Evolutionary conservation across 2,113 vertebrate species (phyloP), one percentile per base, ranked within the genome.

Genomic region (Zosterops japonicus): DNA sequence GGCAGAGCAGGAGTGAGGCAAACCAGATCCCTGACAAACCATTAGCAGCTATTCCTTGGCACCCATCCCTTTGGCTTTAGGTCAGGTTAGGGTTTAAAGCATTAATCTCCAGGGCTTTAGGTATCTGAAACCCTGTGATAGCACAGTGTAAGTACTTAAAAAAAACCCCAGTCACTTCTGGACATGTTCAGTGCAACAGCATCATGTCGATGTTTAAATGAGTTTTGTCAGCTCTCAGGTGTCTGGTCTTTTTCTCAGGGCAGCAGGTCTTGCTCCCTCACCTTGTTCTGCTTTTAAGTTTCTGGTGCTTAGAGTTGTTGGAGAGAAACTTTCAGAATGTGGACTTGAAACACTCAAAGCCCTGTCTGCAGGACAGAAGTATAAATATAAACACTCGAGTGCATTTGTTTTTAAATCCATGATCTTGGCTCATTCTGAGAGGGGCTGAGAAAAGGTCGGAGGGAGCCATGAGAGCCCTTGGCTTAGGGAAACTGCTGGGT

Each of bases 221-320:
- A 75, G 52, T 77, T 91, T 65, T 86, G 72, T 74, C 89, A 76
- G 82, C 81, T 95, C 96, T 93, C 87, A 46, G 81, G 93, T 94
- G 61, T 64, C 69, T 76, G 76, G 33, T 24, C 39, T 64, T 70
- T 89, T 89, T 81, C 50, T 75, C 24, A n/a, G 92, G 81, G 61
- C 81, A 61, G 46, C 75, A 55, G 67, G 71, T 83, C 75, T 69
- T 0, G 19, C 52, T 64, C 70, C 64, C 69, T 77, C 83, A 70
- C 52, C 83, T 91, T 69, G 77, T 20, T 84, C 71, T 39, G 59
- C 93, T 94, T 90, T 92, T 41, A 78, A 75, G 53, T 59, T 93
- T 39, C 53, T 18, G 19, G 18, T 9, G 46, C 72, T 91, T 71
- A 6, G 16, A 85, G 55, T 5, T 36, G 55, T 27, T 55, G 52